phyloP scores from a whole-genome alignment of 2,888 invertebrate species.

The Lacanobia wlatinum region DNA sequence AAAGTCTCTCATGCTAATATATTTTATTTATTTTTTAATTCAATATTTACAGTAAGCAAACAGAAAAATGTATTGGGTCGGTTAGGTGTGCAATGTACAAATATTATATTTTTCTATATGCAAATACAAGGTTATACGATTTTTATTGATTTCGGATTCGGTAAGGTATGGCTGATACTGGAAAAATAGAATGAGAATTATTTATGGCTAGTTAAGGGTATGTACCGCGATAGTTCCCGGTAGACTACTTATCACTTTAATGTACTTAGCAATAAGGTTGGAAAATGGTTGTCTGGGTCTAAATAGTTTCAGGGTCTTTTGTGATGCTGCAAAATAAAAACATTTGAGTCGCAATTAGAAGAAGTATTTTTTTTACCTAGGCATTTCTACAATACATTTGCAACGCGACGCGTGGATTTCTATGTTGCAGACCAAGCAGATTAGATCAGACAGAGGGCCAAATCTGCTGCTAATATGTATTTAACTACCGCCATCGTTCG shows the following conservation, averaged over 20 bases:
- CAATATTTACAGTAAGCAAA: neutral
- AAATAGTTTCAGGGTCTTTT: neutral
- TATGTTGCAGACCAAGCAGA: no score
- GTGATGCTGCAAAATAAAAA: neutral
- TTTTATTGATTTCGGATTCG: neutral
- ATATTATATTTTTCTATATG: conserved; percentile 8
- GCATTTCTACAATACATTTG: neutral
- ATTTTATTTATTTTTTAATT: neutral
- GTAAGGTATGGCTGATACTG: neutral
- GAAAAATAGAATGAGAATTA: neutral
- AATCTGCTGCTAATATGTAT: no score
- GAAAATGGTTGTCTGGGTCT: neutral
- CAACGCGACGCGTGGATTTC: neutral
- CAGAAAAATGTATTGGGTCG: neutral
- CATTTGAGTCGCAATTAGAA: no score
- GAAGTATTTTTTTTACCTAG: no score
- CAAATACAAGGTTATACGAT: conserved; percentile 1
- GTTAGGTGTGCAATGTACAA: conserved; percentile 43
- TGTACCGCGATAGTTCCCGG: neutral
- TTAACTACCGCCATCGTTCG: no score
- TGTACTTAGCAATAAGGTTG: neutral
- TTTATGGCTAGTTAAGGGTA: conserved; percentile 5
- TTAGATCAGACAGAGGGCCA: no score
- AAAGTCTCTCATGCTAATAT: neutral
- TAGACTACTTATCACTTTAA: neutral